phyloP scores from a whole-genome alignment of 1,140 invertebrate genomes.

The Nixonia krombeini region DNA sequence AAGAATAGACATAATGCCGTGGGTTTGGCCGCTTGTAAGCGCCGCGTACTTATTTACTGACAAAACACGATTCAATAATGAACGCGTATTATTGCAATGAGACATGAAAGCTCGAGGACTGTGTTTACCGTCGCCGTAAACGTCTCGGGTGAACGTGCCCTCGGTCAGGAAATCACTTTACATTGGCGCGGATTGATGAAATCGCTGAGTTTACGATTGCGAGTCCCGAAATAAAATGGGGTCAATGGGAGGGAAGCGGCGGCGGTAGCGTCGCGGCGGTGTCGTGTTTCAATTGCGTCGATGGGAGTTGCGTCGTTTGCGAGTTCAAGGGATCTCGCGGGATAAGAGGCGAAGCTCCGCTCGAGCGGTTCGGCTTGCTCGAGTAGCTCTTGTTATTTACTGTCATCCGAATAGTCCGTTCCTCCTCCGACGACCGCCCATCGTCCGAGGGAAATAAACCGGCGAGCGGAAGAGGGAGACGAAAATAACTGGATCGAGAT shows the following conservation, averaged over 20 bases:
- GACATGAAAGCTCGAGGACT: too few species aligned
- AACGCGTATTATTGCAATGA: too few species aligned
- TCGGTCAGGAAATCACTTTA: too few species aligned
- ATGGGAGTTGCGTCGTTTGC: slow-evolving; percentile 32
- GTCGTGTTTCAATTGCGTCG: slow-evolving; percentile 61
- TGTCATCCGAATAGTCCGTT: slow-evolving; percentile 52
- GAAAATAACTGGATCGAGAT: slow-evolving; percentile 8
- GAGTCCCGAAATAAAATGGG: slow-evolving; percentile 22
- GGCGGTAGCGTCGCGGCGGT: slow-evolving; percentile 36
- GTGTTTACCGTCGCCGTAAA: too few species aligned
- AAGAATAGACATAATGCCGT: too few species aligned
- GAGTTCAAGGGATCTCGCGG: not conserved
- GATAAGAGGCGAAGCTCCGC: too few species aligned
- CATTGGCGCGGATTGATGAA: too few species aligned
- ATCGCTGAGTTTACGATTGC: not conserved
- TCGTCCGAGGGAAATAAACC: slow-evolving; percentile 36
- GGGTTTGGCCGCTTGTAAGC: too few species aligned
- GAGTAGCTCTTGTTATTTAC: slow-evolving; percentile 61
- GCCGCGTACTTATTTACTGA: too few species aligned
- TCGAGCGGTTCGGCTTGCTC: slow-evolving; percentile 56
- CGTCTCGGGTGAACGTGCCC: too few species aligned
- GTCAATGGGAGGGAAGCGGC: slow-evolving; percentile 23
- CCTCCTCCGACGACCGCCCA: slow-evolving; percentile 33
- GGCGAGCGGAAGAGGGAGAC: not conserved
- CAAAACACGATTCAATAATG: too few species aligned